phyloP scores from a whole-genome alignment of 2,888 invertebrate species.

The Cheiracanthium punctorium region DNA sequence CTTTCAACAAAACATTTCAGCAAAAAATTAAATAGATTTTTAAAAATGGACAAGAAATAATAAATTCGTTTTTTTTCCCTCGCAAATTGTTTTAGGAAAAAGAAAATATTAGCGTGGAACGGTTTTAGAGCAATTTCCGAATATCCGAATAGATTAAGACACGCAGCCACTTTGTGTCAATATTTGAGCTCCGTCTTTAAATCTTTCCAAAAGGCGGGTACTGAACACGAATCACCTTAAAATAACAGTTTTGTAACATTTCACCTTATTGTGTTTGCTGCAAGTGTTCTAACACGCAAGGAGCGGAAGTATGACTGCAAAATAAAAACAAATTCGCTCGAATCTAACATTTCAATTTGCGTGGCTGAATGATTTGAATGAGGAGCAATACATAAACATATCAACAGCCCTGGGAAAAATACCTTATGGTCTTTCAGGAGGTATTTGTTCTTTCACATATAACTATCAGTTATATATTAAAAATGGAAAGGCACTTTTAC shows the following conservation, averaged over 20 bases:
- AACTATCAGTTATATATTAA: not conserved
- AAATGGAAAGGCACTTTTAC: not conserved
- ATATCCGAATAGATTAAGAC: not conserved
- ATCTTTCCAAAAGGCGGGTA: not conserved
- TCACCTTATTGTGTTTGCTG: conserved; percentile 32
- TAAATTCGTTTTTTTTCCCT: no score
- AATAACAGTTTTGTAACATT: conserved; percentile 26
- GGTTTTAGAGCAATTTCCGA: not conserved
- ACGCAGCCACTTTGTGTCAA: not conserved
- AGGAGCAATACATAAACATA: not conserved
- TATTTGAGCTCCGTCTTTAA: not conserved
- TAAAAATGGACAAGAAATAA: no score
- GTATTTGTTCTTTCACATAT: not conserved
- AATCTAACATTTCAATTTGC: conserved; percentile 68
- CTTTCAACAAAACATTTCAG: no score
- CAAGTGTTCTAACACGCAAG: conserved; percentile 56
- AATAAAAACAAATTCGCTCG: conserved; percentile 18
- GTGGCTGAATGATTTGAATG: conserved; percentile 56
- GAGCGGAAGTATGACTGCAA: not conserved
- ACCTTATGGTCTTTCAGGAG: not conserved
- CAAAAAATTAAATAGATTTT: no score
- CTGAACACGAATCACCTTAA: conserved; percentile 16
- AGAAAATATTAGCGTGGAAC: no score
- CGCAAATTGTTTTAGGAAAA: no score
- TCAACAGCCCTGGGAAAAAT: not conserved